Conservation (phyloP, 1,140 invertebrate genomes). For the Popillia japonica region DNA sequence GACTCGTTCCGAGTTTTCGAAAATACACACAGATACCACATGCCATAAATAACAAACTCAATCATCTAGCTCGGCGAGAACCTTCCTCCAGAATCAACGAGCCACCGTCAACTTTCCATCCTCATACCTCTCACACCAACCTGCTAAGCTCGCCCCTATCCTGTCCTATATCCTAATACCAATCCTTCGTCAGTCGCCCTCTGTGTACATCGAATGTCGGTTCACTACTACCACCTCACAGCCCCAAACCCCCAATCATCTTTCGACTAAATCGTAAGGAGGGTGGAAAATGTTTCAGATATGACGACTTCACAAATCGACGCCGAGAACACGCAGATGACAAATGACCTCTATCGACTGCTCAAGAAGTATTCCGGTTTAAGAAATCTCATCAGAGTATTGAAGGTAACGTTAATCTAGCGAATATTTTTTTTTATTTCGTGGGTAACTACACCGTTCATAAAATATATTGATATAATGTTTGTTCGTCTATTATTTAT, state of each 20-base stretch:
- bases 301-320: conserved; percentile 93
- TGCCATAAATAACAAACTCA: neutral
- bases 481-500: too few relatives aligned
- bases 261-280: neutral
- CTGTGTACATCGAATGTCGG: too few relatives aligned
- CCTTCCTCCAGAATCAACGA: neutral
- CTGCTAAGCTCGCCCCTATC: neutral
- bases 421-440: too few relatives aligned
- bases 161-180: neutral
- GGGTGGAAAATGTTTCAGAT: conserved; percentile 67
- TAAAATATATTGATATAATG: too few relatives aligned
- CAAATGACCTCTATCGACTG: conserved; percentile 89
- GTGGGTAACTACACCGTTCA: too few relatives aligned
- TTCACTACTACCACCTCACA: neutral
- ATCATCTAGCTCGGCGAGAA: neutral
- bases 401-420: conserved; percentile 80
- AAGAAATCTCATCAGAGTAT: conserved; percentile 84
- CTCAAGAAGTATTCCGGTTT: conserved; percentile 91
- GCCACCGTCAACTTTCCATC: neutral
- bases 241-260: neutral
- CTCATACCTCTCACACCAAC: too few relatives aligned
- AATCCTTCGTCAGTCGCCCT: neutral
- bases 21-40: too few relatives aligned
- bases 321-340: conserved; percentile 92
- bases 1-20: neutral